These are phyloP conservation scores for Petrolisthes manimaculis DNA, from an alignment of 2,888 invertebrate genomes.

Conservation along the genomic window DNA sequence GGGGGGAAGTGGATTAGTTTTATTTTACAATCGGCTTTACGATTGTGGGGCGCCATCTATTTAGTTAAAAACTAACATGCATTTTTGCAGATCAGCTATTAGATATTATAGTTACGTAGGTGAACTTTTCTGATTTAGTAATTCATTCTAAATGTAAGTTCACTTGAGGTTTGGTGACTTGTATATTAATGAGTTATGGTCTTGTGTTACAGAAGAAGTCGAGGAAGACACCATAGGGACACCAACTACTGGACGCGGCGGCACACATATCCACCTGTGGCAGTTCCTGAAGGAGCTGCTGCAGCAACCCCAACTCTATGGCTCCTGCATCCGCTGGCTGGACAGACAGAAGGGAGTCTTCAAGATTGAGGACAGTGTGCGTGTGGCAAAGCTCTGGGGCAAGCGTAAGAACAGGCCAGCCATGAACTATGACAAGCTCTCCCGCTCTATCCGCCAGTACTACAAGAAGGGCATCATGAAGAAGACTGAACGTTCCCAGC, in stretches of 20 bases:
- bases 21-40: too few species aligned
- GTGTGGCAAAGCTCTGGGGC: conserved; percentile 98
- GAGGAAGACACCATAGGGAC: conserved; percentile 27
- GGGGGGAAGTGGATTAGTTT: too few species aligned
- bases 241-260: conserved; percentile 60
- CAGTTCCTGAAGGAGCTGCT: conserved; percentile 97
- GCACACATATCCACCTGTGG: conserved; percentile 96
- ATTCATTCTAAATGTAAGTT: background rate
- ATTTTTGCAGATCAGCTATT: background rate
- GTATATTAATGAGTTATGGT: background rate
- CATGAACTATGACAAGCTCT: conserved; percentile 99
- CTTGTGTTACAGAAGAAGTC: conserved; percentile 11
- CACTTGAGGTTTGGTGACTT: background rate
- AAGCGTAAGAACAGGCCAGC: conserved; percentile 97
- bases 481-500: conserved; percentile 97
- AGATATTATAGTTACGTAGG: background rate
- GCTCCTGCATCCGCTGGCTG: conserved; percentile 96
- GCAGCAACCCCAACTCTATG: conserved; percentile 87
- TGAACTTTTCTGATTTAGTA: background rate
- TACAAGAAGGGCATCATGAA: conserved; percentile 99
- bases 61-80: too few species aligned
- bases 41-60: too few species aligned
- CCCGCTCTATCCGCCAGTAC: conserved; percentile 96
- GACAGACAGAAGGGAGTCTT: conserved; percentile 95
- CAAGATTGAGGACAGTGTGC: conserved; percentile 98